Conservation (phyloP, 1,140 invertebrate species). For the Eueides isabella region DNA sequence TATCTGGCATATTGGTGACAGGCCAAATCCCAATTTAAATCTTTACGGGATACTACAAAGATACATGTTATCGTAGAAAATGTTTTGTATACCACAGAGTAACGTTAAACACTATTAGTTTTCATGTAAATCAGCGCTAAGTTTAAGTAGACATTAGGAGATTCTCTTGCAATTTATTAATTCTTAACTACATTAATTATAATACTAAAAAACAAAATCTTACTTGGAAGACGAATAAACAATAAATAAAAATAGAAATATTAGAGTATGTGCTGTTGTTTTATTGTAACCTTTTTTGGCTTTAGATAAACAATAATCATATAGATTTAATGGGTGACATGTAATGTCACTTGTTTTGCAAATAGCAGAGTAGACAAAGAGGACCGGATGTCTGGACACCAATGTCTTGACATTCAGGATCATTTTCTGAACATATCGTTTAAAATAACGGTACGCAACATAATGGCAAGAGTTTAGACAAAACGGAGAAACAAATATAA, state of each 20-base stretch:
- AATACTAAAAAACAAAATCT: constrained; percentile 61
- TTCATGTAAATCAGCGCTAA: constrained; percentile 62
- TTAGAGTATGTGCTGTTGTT: constrained; percentile 68
- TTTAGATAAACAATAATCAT: too few relatives aligned
- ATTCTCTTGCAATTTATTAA: constrained; percentile 77
- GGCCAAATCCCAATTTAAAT: background rate
- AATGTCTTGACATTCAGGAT: too few relatives aligned
- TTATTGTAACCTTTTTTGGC: constrained; percentile 49
- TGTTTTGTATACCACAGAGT: background rate
- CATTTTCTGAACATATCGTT: too few relatives aligned
- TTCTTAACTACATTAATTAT: constrained; percentile 68
- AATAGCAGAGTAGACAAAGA: too few relatives aligned
- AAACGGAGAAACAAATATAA: background rate
- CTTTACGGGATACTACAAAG: background rate
- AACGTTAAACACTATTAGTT: constrained; percentile 59
- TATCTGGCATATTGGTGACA: too few relatives aligned
- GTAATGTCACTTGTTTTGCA: too few relatives aligned
- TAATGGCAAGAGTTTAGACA: too few relatives aligned
- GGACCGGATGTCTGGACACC: too few relatives aligned
- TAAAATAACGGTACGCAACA: too few relatives aligned
- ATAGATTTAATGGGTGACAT: too few relatives aligned
- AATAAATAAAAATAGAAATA: constrained; percentile 79
- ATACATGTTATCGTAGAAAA: background rate
- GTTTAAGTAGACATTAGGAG: constrained; percentile 75
- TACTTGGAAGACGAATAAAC: constrained; percentile 79